phyloP scores from a whole-genome alignment of 2,888 invertebrate genomes.

The Dysmachus trigonus region DNA sequence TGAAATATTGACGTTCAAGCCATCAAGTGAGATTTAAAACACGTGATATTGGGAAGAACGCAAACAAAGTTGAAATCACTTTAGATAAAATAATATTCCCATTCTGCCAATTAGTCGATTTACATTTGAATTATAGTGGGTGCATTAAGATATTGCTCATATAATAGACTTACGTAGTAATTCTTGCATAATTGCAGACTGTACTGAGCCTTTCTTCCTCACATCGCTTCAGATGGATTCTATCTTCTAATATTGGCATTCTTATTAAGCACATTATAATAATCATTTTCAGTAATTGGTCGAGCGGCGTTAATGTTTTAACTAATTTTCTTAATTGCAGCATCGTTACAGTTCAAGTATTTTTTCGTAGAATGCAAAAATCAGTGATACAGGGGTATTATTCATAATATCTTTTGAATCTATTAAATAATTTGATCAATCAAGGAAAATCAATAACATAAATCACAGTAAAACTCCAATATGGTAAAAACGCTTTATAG shows the following conservation, averaged over 20 bases:
- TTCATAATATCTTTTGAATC: neutral
- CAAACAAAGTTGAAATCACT: neutral
- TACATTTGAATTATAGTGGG: neutral
- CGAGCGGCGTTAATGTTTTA: neutral
- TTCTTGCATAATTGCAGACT: neutral
- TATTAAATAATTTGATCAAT: neutral
- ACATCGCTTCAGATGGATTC: neutral
- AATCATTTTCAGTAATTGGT: neutral
- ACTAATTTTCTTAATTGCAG: neutral
- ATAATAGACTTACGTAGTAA: neutral
- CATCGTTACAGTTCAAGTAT: neutral
- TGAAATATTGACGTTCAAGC: neutral
- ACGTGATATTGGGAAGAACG: neutral
- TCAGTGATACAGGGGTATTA: no score
- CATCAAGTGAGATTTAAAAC: neutral
- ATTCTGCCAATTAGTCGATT: neutral
- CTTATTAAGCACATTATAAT: neutral
- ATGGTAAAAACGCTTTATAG: neutral
- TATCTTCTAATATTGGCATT: neutral
- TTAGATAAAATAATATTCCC: neutral
- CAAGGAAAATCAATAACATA: neutral
- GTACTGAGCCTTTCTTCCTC: neutral
- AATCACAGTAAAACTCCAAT: neutral
- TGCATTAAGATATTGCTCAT: neutral
- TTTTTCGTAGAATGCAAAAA: neutral